Conservation (phyloP, 2,797 vertebrate species). For the Apodemus agrarius region DNA sequence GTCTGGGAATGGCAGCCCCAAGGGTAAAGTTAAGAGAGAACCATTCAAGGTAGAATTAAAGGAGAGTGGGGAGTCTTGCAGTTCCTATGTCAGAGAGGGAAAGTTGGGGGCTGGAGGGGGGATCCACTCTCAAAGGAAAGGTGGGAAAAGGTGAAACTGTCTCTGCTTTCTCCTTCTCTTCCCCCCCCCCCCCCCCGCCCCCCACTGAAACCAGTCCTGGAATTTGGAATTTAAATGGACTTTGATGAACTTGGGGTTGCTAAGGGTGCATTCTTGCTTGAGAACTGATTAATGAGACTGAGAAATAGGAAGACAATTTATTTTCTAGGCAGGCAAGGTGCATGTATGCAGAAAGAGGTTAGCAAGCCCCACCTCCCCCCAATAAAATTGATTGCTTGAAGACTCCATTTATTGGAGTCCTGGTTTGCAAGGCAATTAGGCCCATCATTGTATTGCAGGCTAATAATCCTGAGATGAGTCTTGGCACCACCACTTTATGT, state of each 20-base stretch:
- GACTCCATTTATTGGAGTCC: conserved; percentile 72
- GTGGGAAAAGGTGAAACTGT: neutral
- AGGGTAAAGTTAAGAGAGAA: conserved; percentile 52
- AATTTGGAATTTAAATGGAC: conserved; percentile 66
- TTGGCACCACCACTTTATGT: conserved; percentile 73
- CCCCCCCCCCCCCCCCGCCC: neutral
- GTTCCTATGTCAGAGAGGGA: conserved; percentile 46
- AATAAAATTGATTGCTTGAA: conserved; percentile 60
- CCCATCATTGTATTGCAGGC: conserved; percentile 67
- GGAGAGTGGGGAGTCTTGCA: neutral
- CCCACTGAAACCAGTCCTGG: conserved; percentile 60
- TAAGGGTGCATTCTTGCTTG: conserved; percentile 56
- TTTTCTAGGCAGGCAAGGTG: conserved; percentile 14
- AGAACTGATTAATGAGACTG: conserved; percentile 61
- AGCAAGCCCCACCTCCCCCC: neutral
- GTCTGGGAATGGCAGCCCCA: conserved; percentile 50
- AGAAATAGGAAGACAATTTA: conserved; percentile 64
- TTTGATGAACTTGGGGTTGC: conserved; percentile 48
- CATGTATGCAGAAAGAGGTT: conserved; percentile 45
- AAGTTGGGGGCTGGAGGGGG: neutral
- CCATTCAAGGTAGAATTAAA: conserved; percentile 59
- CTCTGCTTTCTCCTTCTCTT: neutral
- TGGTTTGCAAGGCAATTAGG: conserved; percentile 77
- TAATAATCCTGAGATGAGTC: conserved; percentile 77
- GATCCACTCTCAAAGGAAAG: conserved; percentile 38